Evolutionary conservation across 2,888 invertebrate species (phyloP).

Genomic region (Icerya purchasi): DNA sequence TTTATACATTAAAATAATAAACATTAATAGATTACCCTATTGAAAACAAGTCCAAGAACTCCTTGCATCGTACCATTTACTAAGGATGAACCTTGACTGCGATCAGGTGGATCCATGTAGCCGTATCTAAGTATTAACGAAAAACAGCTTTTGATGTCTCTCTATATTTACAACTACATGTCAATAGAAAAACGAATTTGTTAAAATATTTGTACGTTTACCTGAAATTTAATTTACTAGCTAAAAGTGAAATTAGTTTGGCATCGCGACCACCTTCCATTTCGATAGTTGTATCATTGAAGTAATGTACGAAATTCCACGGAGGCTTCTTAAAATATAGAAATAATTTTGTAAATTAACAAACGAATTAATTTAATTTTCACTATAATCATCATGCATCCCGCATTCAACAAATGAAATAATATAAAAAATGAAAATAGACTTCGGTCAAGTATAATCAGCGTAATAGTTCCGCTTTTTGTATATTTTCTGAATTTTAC

Average conservation of each 20-base stretch:
- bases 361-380: too few relatives aligned
- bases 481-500: too few relatives aligned
- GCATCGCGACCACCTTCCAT: constrained; percentile 52
- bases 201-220: constrained; percentile 24
- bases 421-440: too few relatives aligned
- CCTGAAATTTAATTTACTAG: constrained; percentile 46
- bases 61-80: constrained; percentile 45
- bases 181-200: too few relatives aligned
- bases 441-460: too few relatives aligned
- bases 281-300: constrained; percentile 28
- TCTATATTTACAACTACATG: too few relatives aligned
- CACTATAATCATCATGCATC: too few relatives aligned
- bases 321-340: constrained; percentile 35
- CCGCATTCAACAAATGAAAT: too few relatives aligned
- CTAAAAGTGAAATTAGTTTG: constrained; percentile 38
- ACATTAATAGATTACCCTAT: too few relatives aligned
- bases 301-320: constrained; percentile 50
- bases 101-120: constrained; percentile 50
- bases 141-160: too few relatives aligned
- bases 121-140: constrained; percentile 29
- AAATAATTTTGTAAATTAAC: not conserved
- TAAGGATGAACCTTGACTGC: constrained; percentile 43
- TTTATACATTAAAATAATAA: too few relatives aligned
- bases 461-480: too few relatives aligned
- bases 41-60: constrained; percentile 46